Conservation (phyloP, 1,140 invertebrate species). For the Ericerus pela region DNA sequence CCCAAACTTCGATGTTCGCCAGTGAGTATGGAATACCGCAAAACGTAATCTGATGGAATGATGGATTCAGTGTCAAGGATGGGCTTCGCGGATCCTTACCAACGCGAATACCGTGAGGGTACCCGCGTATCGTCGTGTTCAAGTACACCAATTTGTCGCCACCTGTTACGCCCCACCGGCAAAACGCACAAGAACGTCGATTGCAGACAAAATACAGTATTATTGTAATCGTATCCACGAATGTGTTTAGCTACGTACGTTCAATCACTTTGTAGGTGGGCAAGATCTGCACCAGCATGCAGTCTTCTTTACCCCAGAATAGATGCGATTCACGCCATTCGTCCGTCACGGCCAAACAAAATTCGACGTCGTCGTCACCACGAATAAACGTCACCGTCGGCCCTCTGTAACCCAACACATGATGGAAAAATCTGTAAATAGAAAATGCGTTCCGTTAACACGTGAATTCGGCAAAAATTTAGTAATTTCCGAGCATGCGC, state of each 20-base stretch:
- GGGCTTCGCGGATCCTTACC: slow-evolving; percentile 62
- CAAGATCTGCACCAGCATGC: slow-evolving; percentile 57
- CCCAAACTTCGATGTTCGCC: slow-evolving; percentile 57
- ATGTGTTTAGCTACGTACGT: slow-evolving; percentile 29
- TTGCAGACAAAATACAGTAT: background rate
- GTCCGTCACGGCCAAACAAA: slow-evolving; percentile 57
- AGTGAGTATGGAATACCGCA: slow-evolving; percentile 39
- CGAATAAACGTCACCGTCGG: slow-evolving; percentile 64
- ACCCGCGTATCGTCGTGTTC: slow-evolving; percentile 65
- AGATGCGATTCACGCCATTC: slow-evolving; percentile 75
- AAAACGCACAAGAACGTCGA: background rate
- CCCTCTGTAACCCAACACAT: slow-evolving; percentile 69
- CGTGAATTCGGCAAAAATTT: no score
- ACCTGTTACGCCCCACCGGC: slow-evolving; percentile 43
- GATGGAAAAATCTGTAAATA: slow-evolving; percentile 50
- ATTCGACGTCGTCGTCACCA: slow-evolving; percentile 47
- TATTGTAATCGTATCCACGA: background rate
- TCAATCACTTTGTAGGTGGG: slow-evolving; percentile 50
- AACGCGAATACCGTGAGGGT: slow-evolving; percentile 66
- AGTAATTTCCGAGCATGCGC: no score
- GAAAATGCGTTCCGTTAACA: no score
- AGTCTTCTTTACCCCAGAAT: slow-evolving; percentile 66
- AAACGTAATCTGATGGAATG: slow-evolving; percentile 44
- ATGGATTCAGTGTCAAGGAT: slow-evolving; percentile 52
- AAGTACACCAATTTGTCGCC: slow-evolving; percentile 66